phyloP scores from a whole-genome alignment of 1,140 invertebrate species.

The Parapsyche elsis region DNA sequence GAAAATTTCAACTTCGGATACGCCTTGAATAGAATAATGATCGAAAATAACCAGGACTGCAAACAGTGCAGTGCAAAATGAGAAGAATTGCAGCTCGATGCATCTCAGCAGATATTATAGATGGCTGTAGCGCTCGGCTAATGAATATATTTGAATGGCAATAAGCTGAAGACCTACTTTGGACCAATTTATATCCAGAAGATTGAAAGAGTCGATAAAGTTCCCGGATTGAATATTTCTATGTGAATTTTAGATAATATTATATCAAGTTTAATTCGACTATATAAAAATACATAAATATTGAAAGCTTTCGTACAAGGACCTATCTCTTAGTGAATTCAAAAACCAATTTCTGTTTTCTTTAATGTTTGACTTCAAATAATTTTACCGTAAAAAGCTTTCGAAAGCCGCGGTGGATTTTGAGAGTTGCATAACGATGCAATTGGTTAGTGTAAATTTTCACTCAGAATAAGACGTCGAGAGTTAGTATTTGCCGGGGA shows the following conservation, averaged over 20 bases:
- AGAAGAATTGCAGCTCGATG: not conserved
- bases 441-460: not conserved
- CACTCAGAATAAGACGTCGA: not conserved
- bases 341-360: too few relatives aligned
- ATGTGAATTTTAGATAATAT: not conserved
- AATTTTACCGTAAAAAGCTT: not conserved
- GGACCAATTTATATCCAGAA: slow-evolving; percentile 13
- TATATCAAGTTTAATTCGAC: too few relatives aligned
- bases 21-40: not conserved
- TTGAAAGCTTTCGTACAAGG: too few relatives aligned
- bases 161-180: slow-evolving; percentile 1
- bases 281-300: slow-evolving; percentile 1
- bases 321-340: too few relatives aligned
- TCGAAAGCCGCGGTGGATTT: not conserved
- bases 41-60: not conserved
- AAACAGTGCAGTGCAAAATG: not conserved
- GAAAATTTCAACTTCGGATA: not conserved
- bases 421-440: not conserved
- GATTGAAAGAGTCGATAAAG: too few relatives aligned
- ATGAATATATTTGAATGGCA: slow-evolving; percentile 41
- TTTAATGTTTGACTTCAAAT: too few relatives aligned
- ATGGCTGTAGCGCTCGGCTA: not conserved
- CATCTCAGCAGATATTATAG: not conserved
- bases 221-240: too few relatives aligned
- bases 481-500: not conserved